phyloP scores from a whole-genome alignment of 2,113 vertebrate genomes.

The Cyprichromis sp. region DNA sequence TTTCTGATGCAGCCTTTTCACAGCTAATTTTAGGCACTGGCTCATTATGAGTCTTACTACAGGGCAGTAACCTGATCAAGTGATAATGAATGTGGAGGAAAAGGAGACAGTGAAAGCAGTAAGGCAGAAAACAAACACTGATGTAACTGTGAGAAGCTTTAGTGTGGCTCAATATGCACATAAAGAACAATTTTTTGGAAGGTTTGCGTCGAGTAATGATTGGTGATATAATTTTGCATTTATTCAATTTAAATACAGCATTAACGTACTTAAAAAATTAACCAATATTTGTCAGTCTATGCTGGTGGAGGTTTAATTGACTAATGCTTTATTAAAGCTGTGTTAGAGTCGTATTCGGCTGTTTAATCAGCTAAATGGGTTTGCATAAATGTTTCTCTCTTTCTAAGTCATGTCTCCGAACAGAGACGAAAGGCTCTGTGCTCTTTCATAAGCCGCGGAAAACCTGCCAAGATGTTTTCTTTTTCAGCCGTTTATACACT shows the following conservation, averaged over 20 bases:
- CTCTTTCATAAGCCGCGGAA: not conserved
- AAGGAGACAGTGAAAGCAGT: not conserved
- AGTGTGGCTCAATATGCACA: not conserved
- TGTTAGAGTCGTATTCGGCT: not conserved
- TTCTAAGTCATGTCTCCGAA: not conserved
- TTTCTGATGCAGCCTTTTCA: not conserved
- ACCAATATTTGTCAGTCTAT: not conserved
- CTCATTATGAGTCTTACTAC: not conserved
- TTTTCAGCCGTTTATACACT: not conserved
- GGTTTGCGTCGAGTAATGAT: not conserved
- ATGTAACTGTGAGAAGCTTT: not conserved
- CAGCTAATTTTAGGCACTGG: not conserved
- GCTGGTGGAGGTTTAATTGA: not conserved
- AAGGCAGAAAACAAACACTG: not conserved
- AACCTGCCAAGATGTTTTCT: not conserved
- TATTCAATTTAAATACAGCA: not conserved
- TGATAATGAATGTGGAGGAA: not conserved
- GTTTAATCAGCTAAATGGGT: not conserved
- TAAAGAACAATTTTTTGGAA: not conserved
- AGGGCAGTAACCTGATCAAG: constrained; percentile 8
- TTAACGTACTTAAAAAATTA: not conserved
- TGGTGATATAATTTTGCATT: not conserved
- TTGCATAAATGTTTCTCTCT: not conserved
- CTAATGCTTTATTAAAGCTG: not conserved
- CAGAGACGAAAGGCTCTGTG: not conserved